Base-by-base conservation (phyloP, 2,113 vertebrate genomes). In the Sardina pilchardus region DNA sequence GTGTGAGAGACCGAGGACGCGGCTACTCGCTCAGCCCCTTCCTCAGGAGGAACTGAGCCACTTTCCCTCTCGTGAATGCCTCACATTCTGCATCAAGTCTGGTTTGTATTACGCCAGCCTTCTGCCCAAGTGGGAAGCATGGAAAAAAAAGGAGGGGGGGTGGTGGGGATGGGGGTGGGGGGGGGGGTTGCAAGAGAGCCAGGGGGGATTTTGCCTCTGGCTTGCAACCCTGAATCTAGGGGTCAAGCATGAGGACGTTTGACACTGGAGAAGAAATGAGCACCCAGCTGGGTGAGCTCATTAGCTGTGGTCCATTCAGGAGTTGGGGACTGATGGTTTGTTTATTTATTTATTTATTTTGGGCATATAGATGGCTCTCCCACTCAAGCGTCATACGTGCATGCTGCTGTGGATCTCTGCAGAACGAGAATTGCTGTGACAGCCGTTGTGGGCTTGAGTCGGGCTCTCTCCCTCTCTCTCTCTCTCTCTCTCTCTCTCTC, bases 71-170 rank as follows among this genome's bases (percentile, higher is more conserved):
- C 30, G 84, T 86, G 89, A 89, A 91, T 87, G 91, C 90, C 91
- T 94, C 90, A 90, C 93, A 92, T 93, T 92, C 91, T 93, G 92
- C 86, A 89, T 87, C 71, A 88, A 86, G 90, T 93, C 94, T 92
- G 92, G 91, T 91, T 93, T 93, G 93, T 92, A 90, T 93, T 93
- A 93, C 90, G 89, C 90, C 92, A 91, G 91, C 91, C 91, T 90
- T 91, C 89, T 93, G 92, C 92, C 90, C 87, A 88, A 91, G 90
- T 91, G 92, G 90, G 91, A 93, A 92, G 88, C 89, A 88, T 71
- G 89, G 91, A 92, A 90, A 87, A 87, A 83, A 59, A 59, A 59
- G 14, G 1, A 24, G 4, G 6, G 21, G 53, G 87, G 83, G 86
- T 85, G 88, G 89, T 63, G 50, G 81, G 86, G 47, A 86, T 81